Evolutionary conservation across 92 coral and sea anemone genomes (phyloP), one percentile per base, ranked within the genome.

Genomic region (Hydrozoanthus gracilis): DNA sequence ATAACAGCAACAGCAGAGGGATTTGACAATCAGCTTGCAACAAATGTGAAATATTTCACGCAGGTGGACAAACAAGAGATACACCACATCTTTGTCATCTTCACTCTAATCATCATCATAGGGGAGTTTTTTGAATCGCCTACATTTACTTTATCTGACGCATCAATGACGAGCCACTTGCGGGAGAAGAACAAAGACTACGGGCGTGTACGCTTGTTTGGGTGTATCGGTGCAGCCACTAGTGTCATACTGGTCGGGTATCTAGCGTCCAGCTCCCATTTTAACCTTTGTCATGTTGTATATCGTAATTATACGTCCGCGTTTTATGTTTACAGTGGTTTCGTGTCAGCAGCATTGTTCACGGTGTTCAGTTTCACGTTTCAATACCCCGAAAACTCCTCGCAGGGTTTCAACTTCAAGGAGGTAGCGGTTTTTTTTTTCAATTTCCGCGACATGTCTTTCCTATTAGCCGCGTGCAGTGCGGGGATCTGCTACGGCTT

Each of bases 401-500:
- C 48, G 2, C 8, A 52, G 27, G 54, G 49, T 2, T 58, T 66
- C 14, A 54, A 46, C 10, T 5, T 52, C 4, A 52, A 82, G 64
- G 92, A 79, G 51, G 85, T 62, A 6, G 54, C 47, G 35, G 55
- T 69, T 58, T 72, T 65, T 4, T 86, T 96, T 44, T 75, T 88
- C 18, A 88, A 83, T 67, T 44, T 78, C 49, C 87, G 89, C 27
- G 95, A 94, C 75, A 55, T 83, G 15, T 77, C 91, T 15, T 96
- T 95, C 87, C 88, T 96, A 8, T 27, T 90, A 68, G 93, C 93
- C 12, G 91, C 94, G 13, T 86, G 93, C 16, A 95, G 88, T 84
- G 90, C 92, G 3, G 99, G 99, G n/a, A 73, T 86, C 18, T 95
- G 98, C 66, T 94, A 90, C 58, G 99, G 99, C 20, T 90, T 95